A percentile compares a stretch with the other conserved stretches of the same genome.
Evolutionary conservation across 1,140 invertebrate genomes (phyloP).

Genomic region (Myzus persicae): DNA sequence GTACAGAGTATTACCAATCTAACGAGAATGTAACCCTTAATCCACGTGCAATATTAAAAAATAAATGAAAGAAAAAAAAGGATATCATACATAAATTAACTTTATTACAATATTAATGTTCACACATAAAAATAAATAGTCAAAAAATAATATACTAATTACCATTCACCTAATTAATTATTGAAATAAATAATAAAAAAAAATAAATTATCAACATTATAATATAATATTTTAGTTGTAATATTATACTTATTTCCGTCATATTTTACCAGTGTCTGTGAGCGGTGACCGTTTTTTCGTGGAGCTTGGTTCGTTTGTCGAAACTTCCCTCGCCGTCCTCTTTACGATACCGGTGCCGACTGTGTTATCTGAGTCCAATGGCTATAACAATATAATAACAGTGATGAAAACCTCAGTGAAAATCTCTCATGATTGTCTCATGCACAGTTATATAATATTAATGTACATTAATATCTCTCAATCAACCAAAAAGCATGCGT

Average conservation of each 20-base stretch:
- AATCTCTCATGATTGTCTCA: not conserved
- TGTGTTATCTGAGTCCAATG: slow-evolving; percentile 16
- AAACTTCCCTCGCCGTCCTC: slow-evolving; percentile 23
- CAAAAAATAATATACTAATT: slow-evolving; percentile 38
- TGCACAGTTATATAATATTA: not conserved
- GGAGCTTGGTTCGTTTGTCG: not conserved
- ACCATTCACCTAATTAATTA: slow-evolving; percentile 32
- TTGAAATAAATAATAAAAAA: slow-evolving; percentile 34
- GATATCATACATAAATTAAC: slow-evolving; percentile 30
- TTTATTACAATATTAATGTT: slow-evolving; percentile 32
- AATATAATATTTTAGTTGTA: slow-evolving; percentile 15
- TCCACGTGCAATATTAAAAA: slow-evolving; percentile 21
- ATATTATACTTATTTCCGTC: slow-evolving; percentile 59
- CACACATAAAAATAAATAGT: slow-evolving; percentile 48
- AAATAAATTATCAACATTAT: slow-evolving; percentile 33
- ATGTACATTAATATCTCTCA: not conserved
- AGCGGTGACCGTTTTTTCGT: not conserved
- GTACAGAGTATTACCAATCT: not conserved
- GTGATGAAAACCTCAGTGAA: not conserved
- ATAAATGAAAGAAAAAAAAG: slow-evolving; percentile 24
- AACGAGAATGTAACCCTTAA: not conserved
- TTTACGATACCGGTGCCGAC: slow-evolving; percentile 1
- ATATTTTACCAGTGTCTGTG: slow-evolving; percentile 56
- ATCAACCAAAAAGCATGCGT: not conserved
- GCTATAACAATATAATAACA: not conserved